phyloP scores from a whole-genome alignment of 2,113 vertebrate genomes.

The Zosterops borbonicus region DNA sequence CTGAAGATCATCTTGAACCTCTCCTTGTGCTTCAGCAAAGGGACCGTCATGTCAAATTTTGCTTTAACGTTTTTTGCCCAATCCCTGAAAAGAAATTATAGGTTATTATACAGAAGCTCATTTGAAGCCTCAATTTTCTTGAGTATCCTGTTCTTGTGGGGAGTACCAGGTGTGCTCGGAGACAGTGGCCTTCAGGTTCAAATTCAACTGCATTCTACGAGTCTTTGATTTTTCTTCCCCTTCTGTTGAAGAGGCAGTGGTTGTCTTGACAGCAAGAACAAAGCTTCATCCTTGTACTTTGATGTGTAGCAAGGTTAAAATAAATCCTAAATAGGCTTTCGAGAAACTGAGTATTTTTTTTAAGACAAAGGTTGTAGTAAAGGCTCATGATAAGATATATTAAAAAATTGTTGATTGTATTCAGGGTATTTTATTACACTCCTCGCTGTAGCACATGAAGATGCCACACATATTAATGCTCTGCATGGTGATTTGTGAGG shows the following conservation, averaged over 20 bases:
- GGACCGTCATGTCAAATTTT: conserved; percentile 79
- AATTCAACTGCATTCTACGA: conserved; percentile 82
- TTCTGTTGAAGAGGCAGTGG: conserved; percentile 75
- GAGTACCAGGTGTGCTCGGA: conserved; percentile 84
- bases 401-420: neutral
- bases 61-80: conserved; percentile 78
- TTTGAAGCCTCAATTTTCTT: conserved; percentile 96
- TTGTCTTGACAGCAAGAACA: conserved; percentile 84
- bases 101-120: conserved; percentile 82
- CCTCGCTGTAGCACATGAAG: neutral
- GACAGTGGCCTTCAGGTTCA: conserved; percentile 71
- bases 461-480: neutral
- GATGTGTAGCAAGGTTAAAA: conserved; percentile 72
- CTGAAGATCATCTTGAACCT: conserved; percentile 92
- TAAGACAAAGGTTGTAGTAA: conserved; percentile 63
- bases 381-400: neutral
- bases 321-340: conserved; percentile 67
- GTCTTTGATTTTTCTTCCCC: conserved; percentile 85
- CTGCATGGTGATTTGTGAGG: neutral
- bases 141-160: conserved; percentile 75
- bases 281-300: conserved; percentile 73
- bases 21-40: conserved; percentile 80
- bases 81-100: conserved; percentile 90
- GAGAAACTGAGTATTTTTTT: conserved; percentile 66
- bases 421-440: neutral